Conservation (phyloP, 2,888 invertebrate genomes). For the Nymphalis urticae region DNA sequence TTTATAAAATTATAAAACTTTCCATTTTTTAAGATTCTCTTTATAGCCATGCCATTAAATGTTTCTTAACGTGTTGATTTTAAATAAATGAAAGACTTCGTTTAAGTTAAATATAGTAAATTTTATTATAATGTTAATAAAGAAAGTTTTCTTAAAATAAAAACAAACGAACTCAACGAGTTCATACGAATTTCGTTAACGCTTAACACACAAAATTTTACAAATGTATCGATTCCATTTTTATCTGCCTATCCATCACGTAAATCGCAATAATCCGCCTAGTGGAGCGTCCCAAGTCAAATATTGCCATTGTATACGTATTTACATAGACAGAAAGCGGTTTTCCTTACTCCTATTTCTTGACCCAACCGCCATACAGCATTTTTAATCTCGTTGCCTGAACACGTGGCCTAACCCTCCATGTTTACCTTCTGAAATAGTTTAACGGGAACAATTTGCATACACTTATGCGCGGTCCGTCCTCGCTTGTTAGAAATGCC, state of each 20-base stretch:
- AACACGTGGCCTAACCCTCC: constrained; percentile 75
- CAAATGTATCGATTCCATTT: constrained; percentile 24
- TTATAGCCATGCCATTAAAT: too few species aligned
- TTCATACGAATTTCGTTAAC: neutral
- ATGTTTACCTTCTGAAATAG: constrained; percentile 82
- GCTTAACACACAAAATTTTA: neutral
- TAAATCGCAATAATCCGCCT: constrained; percentile 25
- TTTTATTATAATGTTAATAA: too few species aligned
- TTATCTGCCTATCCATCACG: constrained; percentile 25
- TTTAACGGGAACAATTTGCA: constrained; percentile 82
- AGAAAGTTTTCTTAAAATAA: too few species aligned
- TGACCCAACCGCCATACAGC: constrained; percentile 73
- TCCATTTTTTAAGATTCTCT: neutral
- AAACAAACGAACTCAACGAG: too few species aligned
- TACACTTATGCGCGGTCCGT: constrained; percentile 77
- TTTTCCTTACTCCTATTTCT: constrained; percentile 71
- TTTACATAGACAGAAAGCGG: constrained; percentile 78
- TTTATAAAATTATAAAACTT: neutral
- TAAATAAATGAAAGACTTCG: too few species aligned
- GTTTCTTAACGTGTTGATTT: too few species aligned
- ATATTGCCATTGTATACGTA: constrained; percentile 67
- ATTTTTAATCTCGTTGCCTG: constrained; percentile 79
- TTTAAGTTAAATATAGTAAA: too few species aligned
- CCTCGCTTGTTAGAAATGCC: constrained; percentile 77
- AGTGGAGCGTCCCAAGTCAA: constrained; percentile 59